Evolutionary conservation across 1,140 invertebrate species (phyloP), one percentile per base, ranked within the genome.

Genomic region (Ceratosolen fusciceps): DNA sequence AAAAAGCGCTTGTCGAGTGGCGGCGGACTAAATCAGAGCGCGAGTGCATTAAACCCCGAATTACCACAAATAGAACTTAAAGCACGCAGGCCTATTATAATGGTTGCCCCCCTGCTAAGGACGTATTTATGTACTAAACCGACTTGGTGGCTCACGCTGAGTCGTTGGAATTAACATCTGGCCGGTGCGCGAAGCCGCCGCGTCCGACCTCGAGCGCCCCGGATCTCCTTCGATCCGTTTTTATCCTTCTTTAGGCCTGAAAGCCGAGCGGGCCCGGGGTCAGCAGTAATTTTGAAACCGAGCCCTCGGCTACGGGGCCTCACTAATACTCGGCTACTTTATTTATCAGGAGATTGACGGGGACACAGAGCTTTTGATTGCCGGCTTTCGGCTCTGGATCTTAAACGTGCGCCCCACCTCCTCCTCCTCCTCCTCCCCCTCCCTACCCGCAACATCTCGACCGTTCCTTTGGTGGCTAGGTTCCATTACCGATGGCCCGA

Each of bases 21-120:
- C n/a, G n/a, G n/a, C 65, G 82, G 84, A 80, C 85, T 86, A 86
- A 86, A 88, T 87, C 84, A 65, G 49, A 43, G 56, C 83, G 47
- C 81, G 87, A 87, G 88, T 90, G 88, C 88, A 90, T 89, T 89
- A 89, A 90, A 89, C 88, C 86, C 87, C 85, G 87, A 88, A 90
- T 90, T 87, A 90, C 89, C 87, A 88, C 89, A 90, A 90, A 90
- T 90, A 90, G 89, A 90, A 90, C 88, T 86, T 89, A 87, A 88
- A 88, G 86, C 88, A 85, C 87, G 87, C 87, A 87, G 85, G 87
- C 85, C 88, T 86, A 90, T 90, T 90, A 90, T 89, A 90, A 90
- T 90, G 87, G 87, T 83, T 58, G 78, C 88, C 87, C 89, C n/a
- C 88, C 89, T 84, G 86, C 86, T 87, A 88, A 85, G 88, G 86